These are phyloP conservation scores for Nymphicus hollandicus DNA, from an alignment of 2,113 vertebrate genomes.

Conservation along the genomic window DNA sequence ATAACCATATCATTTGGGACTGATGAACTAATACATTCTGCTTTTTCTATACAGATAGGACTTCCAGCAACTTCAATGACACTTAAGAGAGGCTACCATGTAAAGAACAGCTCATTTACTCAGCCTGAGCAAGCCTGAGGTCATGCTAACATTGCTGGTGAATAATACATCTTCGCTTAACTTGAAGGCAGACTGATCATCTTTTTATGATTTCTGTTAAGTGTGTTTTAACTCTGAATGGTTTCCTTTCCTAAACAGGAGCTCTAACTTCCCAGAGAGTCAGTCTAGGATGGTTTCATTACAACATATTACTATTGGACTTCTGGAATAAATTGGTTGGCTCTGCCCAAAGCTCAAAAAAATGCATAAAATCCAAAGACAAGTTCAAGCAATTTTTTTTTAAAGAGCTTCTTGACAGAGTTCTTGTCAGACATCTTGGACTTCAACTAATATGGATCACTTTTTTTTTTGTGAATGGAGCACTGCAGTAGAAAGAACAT, in stretches of 20 bases:
- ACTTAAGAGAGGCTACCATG: neutral
- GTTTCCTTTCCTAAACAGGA: neutral
- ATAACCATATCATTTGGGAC: neutral
- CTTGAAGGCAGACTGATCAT: neutral
- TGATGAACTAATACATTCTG: neutral
- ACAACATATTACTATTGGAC: neutral
- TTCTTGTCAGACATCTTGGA: neutral
- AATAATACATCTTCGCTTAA: neutral
- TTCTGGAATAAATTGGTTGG: neutral
- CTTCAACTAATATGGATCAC: neutral
- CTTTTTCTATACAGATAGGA: neutral
- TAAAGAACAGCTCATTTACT: neutral
- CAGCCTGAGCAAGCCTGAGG: neutral
- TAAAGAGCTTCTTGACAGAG: neutral
- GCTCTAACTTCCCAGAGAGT: neutral
- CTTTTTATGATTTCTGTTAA: neutral
- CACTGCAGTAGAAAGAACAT: neutral
- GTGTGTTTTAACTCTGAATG: neutral
- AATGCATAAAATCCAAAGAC: neutral
- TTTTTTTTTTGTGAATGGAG: neutral
- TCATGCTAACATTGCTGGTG: neutral
- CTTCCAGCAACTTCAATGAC: neutral
- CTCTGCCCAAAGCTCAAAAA: neutral
- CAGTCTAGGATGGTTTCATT: neutral
- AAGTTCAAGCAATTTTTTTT: neutral